Evolutionary conservation across 2,113 vertebrate genomes (phyloP), one percentile per base, ranked within the genome.

Genomic region (Centropristis striata): DNA sequence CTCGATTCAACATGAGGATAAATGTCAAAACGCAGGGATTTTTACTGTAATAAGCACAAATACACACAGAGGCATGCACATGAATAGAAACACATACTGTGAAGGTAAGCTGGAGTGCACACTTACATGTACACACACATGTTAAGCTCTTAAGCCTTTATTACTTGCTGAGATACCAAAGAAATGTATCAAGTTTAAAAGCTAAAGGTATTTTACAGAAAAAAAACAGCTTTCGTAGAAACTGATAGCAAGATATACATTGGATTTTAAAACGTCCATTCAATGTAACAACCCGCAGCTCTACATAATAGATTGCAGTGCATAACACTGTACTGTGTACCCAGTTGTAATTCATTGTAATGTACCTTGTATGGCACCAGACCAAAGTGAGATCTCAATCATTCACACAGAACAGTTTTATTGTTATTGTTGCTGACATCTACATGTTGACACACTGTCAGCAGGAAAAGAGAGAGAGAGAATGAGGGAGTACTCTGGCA

Each of bases 361-460:
- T 87, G 68, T 86, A 47, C 76, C 84, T 78, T 71, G 84, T 87
- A 80, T 80, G 78, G 80, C 82, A 80, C 70, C 60, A 21, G 80
- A 88, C 81, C 78, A 84, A 84, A 85, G 82, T 92, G 86, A 92
- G 81, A 92, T 92, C 88, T 93, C 92, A 92, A 92, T 93, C 92
- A 92, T 85, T 90, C 90, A 84, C 86, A 64, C 71, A 47, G 67
- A 88, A 71, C 75, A 63, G 69, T 90, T 88, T 87, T 93, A 90
- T 88, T 91, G 89, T 85, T 90, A 88, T 90, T 92, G 89, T 90
- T 91, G 89, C 88, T 92, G 93, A 92, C 92, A 91, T 90, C 84
- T 82, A 81, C 74, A 64, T 80, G 86, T 88, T 94, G 92, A 92
- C 91, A 93, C 85, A 81, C 64, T 93, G 92, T 93, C 91, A 93